phyloP scores from a whole-genome alignment of 2,113 vertebrate genomes.

The Diphyllodes magnificus region DNA sequence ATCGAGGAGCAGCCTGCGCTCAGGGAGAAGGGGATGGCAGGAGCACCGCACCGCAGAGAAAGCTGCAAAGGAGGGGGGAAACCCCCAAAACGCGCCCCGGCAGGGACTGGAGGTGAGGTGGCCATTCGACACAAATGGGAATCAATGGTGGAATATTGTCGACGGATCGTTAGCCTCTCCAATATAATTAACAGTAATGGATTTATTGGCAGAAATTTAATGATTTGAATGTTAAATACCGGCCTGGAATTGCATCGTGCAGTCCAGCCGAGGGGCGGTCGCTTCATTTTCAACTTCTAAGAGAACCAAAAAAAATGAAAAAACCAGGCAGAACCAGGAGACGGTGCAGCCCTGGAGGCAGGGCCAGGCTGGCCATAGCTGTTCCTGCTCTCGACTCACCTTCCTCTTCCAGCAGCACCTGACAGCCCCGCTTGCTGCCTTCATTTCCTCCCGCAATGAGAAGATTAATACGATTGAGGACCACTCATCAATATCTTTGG shows the following conservation, averaged over 20 bases:
- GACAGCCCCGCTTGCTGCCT: constrained; percentile 24
- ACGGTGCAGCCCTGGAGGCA: not conserved
- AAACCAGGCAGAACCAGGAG: not conserved
- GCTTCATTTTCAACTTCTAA: not conserved
- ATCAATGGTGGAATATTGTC: constrained; percentile 54
- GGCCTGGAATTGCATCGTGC: not conserved
- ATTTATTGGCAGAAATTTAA: constrained; percentile 69
- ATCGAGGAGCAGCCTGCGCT: constrained; percentile 69
- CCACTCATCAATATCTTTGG: constrained; percentile 79
- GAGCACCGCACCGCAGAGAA: not conserved
- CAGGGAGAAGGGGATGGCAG: constrained; percentile 50
- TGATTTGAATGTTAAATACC: constrained; percentile 59
- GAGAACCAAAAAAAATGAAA: not conserved
- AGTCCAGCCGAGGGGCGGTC: not conserved
- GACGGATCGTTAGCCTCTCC: constrained; percentile 65
- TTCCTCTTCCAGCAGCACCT: constrained; percentile 45
- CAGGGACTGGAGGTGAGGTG: not conserved
- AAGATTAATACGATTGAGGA: constrained; percentile 73
- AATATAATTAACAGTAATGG: constrained; percentile 75
- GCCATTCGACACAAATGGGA: not conserved
- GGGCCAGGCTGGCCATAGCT: not conserved
- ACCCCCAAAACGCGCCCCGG: rapidly evolving
- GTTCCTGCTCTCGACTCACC: not conserved
- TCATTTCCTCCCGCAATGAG: constrained; percentile 71
- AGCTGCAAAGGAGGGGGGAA: not conserved